Evolutionary conservation across 2,888 invertebrate species (phyloP), one percentile per base, ranked within the genome.

Genomic region (Mesochorus sp.): DNA sequence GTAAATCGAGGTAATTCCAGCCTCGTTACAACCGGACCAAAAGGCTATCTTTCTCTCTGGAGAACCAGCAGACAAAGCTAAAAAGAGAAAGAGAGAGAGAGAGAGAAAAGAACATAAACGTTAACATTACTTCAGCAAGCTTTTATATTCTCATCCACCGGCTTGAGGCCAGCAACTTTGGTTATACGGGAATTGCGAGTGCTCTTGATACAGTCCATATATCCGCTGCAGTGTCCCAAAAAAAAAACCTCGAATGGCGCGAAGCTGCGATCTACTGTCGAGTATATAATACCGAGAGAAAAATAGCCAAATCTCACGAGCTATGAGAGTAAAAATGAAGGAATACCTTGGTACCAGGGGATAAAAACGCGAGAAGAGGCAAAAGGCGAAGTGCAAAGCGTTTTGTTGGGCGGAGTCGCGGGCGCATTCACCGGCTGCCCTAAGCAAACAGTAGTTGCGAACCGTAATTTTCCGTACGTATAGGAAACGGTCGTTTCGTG

Each of bases 381-480:
- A 68, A 76, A 71, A 71, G 73, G 51, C 62, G 44, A 71, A 59
- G 68, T 70, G 70, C 82, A 83, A 80, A 81, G 76, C 84, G 81
- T 86, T 87, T 87, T 83, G 83, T 81, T 83, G 85, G 85, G 85
- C 85, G 85, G 84, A 88, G 87, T 86, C 81, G 83, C 74, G 47
- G 55, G 74, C 72, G 77, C 82, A 82, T 82, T 83, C 82, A 84
- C 80, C 80, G 80, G 72, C 82, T 82, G 84, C 79, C 85, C 83
- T 89, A 89, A 89, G 87, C 89, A 89, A 89, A 89, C 88, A 89
- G 88, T 88, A 88, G 88, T 89, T 89, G 81, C 64, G 55, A 67
- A 68, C 79, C 79, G 78, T 81, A 78, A 82, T 81, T 79, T 81
- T 74, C 66, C 79, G 81, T 68, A 75, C 77, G 80, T 81, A 78